Conservation (phyloP, 1,140 invertebrate genomes). For the Drosophila nasuta region DNA sequence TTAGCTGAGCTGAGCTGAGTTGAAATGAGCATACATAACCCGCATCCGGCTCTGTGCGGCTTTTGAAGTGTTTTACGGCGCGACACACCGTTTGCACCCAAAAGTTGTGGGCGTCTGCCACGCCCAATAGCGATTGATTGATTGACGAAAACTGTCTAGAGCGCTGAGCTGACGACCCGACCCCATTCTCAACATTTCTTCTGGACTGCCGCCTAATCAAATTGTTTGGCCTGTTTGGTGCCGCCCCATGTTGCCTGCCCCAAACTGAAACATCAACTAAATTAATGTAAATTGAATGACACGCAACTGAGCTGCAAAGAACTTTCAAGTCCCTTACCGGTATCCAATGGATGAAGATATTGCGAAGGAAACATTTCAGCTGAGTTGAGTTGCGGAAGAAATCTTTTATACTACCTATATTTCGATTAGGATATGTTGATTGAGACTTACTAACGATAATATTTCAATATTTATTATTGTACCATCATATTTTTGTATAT, state of each 20-base stretch:
- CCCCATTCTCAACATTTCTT: background rate
- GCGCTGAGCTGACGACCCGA: too few species aligned
- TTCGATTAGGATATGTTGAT: too few species aligned
- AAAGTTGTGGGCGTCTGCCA: conserved; percentile 23
- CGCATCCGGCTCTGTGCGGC: background rate
- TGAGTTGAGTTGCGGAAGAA: too few species aligned
- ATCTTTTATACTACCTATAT: too few species aligned
- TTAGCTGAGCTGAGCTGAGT: too few species aligned
- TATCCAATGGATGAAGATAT: background rate
- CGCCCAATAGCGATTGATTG: conserved; percentile 45
- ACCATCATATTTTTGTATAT: too few species aligned
- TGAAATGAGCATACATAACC: background rate
- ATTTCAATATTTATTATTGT: too few species aligned
- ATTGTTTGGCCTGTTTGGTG: conserved; percentile 42
- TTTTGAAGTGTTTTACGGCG: conserved; percentile 9
- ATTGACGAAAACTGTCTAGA: conserved; percentile 57
- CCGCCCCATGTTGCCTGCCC: conserved; percentile 34
- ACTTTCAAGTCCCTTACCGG: conserved; percentile 36
- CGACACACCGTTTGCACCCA: background rate
- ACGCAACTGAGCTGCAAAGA: conserved; percentile 69
- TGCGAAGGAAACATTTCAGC: too few species aligned
- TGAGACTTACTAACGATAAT: too few species aligned
- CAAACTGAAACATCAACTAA: conserved; percentile 66
- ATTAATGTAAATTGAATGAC: conserved; percentile 80
- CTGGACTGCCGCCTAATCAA: conserved; percentile 59